Evolutionary conservation across 2,797 vertebrate genomes (phyloP).

Genomic region (Selene dorsalis): DNA sequence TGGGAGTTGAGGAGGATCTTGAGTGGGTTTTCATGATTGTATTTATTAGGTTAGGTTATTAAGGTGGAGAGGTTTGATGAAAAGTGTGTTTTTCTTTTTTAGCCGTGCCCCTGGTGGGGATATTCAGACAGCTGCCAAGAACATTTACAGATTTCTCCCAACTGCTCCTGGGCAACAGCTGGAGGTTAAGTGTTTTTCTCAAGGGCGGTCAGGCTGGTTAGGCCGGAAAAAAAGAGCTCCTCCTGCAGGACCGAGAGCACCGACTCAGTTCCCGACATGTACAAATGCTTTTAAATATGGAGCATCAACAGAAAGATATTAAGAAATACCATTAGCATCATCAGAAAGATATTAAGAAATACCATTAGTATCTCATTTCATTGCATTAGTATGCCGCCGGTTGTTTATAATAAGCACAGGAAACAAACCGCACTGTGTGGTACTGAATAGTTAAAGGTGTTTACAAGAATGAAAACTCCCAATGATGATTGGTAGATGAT

Average conservation of each 20-base stretch:
- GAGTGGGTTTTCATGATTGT: constrained; percentile 41
- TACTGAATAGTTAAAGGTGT: not conserved
- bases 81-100: constrained; percentile 20
- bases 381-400: not conserved
- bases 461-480: not conserved
- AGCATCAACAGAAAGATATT: not conserved
- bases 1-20: constrained; percentile 9
- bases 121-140: constrained; percentile 11
- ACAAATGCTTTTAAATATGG: not conserved
- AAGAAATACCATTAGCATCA: not conserved
- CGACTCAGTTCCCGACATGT: not conserved
- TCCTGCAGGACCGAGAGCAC: not conserved
- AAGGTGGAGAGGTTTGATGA: constrained; percentile 18
- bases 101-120: constrained; percentile 5
- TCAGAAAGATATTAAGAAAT: not conserved
- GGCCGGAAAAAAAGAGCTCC: constrained; percentile 2
- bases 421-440: not conserved
- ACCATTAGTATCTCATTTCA: not conserved
- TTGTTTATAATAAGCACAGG: not conserved
- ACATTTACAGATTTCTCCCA: constrained; percentile 34
- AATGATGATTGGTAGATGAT: not conserved
- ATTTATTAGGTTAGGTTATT: constrained; percentile 44
- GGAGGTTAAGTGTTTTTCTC: constrained; percentile 50
- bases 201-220: constrained; percentile 15
- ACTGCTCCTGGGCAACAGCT: constrained; percentile 26